A percentile compares a stretch with the other conserved stretches of the same genome.
These are phyloP conservation scores for Oscheius sp. DNA, from an alignment of 2,888 invertebrate genomes.

Conservation along the genomic window DNA sequence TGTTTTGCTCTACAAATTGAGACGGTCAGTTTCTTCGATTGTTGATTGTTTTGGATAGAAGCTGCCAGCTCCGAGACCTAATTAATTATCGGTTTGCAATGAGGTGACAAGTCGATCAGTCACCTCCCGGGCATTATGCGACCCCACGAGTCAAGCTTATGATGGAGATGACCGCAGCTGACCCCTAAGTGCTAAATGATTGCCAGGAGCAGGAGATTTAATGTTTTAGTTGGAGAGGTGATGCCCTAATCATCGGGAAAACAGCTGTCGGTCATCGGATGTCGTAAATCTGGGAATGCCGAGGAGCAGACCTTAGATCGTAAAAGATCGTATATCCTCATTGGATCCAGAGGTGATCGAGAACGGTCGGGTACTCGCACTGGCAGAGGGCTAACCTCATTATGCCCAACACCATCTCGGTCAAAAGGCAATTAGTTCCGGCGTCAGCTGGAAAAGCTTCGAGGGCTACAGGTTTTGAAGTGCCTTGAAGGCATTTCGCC, in stretches of 20 bases:
- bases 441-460: constrained; percentile 22
- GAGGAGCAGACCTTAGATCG: constrained; percentile 33
- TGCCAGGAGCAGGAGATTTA: background rate
- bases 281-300: constrained; percentile 31
- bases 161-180: constrained; percentile 32
- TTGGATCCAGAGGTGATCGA: constrained; percentile 30
- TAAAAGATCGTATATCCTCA: constrained; percentile 35
- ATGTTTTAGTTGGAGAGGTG: constrained; percentile 14
- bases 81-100: constrained; percentile 31
- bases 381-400: constrained; percentile 11
- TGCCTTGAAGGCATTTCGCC: constrained; percentile 13
- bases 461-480: constrained; percentile 27
- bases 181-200: constrained; percentile 8
- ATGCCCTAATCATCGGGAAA: constrained; percentile 23
- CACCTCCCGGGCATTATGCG: constrained; percentile 32
- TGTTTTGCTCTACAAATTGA: constrained; percentile 17
- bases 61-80: background rate
- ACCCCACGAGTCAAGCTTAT: constrained; percentile 23
- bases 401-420: constrained; percentile 6
- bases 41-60: constrained; percentile 4
- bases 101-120: constrained; percentile 37
- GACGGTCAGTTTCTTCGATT: constrained; percentile 19
- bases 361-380: background rate
- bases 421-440: constrained; percentile 26
- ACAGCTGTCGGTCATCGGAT: constrained; percentile 32